phyloP scores from a whole-genome alignment of 1,140 invertebrate genomes.

The Arion vulgaris region DNA sequence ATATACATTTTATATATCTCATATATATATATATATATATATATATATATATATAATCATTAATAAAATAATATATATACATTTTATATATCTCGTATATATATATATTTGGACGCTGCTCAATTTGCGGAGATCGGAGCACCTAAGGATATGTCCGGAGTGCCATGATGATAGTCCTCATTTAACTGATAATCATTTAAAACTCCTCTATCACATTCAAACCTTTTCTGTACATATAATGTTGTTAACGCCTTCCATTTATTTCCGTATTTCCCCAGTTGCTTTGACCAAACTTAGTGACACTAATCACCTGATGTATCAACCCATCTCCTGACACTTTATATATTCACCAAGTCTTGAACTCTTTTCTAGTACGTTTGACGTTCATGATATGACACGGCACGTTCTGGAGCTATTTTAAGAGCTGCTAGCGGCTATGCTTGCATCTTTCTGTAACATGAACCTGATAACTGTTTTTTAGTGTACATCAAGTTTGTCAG shows the following conservation, averaged over 20 bases:
- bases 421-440: neutral
- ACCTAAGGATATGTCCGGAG: no score
- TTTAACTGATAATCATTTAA: no score
- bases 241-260: no score
- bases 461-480: neutral
- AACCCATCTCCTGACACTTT: neutral
- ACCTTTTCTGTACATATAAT: no score
- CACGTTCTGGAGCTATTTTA: neutral
- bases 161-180: no score
- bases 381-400: slow-evolving; percentile 4
- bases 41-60: slow-evolving; percentile 9
- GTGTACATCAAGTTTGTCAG: neutral
- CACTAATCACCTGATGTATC: neutral
- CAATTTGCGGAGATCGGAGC: no score
- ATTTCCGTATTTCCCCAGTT: no score
- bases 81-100: no score
- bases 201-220: no score
- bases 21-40: slow-evolving; percentile 18
- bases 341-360: neutral
- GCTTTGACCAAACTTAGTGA: neutral
- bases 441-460: neutral
- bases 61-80: neutral
- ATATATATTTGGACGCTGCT: no score
- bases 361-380: neutral
- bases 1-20: neutral